Conservation (phyloP, 2,113 vertebrate species). For the Herpetotheres cachinnans region DNA sequence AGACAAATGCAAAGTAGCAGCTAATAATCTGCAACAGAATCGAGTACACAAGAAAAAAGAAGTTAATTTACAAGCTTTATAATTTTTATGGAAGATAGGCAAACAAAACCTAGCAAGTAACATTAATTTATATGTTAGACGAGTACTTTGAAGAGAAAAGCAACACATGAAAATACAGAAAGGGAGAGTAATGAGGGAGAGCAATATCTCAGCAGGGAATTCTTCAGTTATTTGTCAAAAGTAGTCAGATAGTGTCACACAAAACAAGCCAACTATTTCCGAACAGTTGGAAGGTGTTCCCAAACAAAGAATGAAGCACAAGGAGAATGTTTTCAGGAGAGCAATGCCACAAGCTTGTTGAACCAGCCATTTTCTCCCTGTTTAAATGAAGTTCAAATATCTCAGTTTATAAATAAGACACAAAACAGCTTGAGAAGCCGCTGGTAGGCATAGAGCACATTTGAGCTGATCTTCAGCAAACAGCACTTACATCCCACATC, state of each 20-base stretch:
- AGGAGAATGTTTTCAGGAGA: not conserved
- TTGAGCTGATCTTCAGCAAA: not conserved
- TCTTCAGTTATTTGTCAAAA: not conserved
- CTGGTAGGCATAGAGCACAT: not conserved
- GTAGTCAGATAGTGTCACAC: not conserved
- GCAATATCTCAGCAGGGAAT: not conserved
- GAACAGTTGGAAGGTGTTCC: not conserved
- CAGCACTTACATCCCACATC: not conserved
- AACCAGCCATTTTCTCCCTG: not conserved
- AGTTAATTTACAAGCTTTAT: conserved; percentile 11
- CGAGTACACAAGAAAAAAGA: not conserved
- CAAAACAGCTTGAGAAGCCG: not conserved
- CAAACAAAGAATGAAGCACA: not conserved
- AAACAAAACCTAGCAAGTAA: conserved; percentile 14
- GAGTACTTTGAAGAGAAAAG: not conserved
- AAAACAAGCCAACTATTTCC: not conserved
- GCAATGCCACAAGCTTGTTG: not conserved
- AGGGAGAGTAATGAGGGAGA: not conserved
- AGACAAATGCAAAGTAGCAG: not conserved
- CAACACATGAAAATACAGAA: conserved; percentile 23
- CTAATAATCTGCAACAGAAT: conserved; percentile 17
- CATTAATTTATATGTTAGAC: conserved; percentile 27
- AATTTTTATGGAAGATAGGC: conserved; percentile 8
- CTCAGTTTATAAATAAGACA: not conserved
- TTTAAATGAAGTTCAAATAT: not conserved